These are phyloP conservation scores for Hesperophylax magnus DNA, from an alignment of 1,140 invertebrate species.

Conservation along the genomic window DNA sequence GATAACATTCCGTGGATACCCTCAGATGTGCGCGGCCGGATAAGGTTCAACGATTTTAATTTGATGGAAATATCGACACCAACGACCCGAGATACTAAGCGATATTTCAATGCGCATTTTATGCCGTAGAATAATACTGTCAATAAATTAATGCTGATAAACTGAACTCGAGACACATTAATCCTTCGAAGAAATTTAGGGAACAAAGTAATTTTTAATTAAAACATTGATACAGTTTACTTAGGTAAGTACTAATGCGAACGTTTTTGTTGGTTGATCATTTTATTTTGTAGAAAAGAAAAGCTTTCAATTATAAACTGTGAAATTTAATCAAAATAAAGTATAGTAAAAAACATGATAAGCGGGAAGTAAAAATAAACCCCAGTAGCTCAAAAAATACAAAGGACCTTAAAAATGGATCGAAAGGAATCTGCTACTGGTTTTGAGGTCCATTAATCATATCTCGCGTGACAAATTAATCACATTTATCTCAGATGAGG, in stretches of 20 bases:
- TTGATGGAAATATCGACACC: not conserved
- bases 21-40: no score
- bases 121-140: no score
- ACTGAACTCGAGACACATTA: not conserved
- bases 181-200: not conserved
- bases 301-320: not conserved
- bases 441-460: slow-evolving; percentile 56
- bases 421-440: slow-evolving; percentile 40
- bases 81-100: not conserved
- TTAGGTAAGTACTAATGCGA: not conserved
- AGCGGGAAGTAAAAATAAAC: slow-evolving; percentile 26
- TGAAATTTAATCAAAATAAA: not conserved
- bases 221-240: not conserved
- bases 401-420: slow-evolving; percentile 21
- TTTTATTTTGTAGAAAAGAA: not conserved
- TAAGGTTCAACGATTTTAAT: not conserved
- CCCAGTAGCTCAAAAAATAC: slow-evolving; percentile 17
- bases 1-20: not conserved
- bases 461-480: slow-evolving; percentile 53
- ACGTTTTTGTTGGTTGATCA: not conserved
- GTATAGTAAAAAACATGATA: not conserved
- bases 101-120: not conserved
- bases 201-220: not conserved
- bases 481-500: slow-evolving; percentile 52
- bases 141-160: not conserved